phyloP scores from a whole-genome alignment of 1,140 invertebrate genomes.

The Pogonomyrmex californicus region DNA sequence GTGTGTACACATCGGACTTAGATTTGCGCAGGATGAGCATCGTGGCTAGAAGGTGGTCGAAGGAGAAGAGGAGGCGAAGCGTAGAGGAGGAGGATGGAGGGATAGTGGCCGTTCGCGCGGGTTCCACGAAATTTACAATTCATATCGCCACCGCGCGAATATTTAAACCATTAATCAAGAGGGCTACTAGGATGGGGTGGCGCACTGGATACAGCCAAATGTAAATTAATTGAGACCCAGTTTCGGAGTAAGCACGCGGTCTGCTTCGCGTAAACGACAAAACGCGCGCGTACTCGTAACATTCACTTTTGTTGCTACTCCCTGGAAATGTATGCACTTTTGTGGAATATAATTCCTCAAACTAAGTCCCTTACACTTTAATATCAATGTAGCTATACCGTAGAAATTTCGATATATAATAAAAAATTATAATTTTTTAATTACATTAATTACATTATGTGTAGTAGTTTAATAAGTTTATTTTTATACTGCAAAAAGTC shows the following conservation, averaged over 20 bases:
- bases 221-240: conserved; percentile 79
- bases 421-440: not conserved
- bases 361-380: not conserved
- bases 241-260: conserved; percentile 63
- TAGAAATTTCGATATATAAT: not conserved
- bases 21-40: conserved; percentile 26
- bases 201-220: conserved; percentile 69
- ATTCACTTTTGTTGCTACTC: conserved; percentile 47
- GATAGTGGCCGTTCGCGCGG: conserved; percentile 20
- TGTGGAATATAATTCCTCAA: not conserved
- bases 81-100: conserved; percentile 11
- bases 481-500: not conserved
- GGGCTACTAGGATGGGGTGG: conserved; percentile 64
- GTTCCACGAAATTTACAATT: conserved; percentile 81
- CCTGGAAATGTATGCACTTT: conserved; percentile 15
- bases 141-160: conserved; percentile 79
- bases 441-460: not conserved
- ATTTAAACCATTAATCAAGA: conserved; percentile 83
- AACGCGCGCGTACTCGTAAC: conserved; percentile 56
- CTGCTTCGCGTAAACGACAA: conserved; percentile 55
- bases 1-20: conserved; percentile 19
- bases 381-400: too few species aligned
- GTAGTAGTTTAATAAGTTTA: not conserved
- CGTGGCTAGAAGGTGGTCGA: not conserved
- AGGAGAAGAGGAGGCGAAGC: conserved; percentile 50